Percentiles rank a stretch among this genome's conserved stretches.
Conservation (phyloP, 2,888 invertebrate genomes). For the Cataglyphis cursor region DNA sequence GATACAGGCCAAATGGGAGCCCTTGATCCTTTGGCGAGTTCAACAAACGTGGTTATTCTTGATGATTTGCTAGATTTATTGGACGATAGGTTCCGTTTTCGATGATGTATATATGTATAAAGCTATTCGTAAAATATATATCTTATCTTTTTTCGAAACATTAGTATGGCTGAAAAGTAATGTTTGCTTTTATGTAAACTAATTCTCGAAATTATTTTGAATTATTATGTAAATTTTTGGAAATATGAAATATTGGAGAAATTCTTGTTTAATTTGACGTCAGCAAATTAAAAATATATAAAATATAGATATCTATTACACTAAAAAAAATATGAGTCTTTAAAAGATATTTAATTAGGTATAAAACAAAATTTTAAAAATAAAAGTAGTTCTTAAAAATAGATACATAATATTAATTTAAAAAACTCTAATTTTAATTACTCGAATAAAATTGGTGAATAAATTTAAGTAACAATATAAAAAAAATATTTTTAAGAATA, state of each 20-base stretch:
- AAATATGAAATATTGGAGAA: neutral
- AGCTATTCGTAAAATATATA: slow-evolving; percentile 6
- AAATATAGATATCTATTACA: neutral
- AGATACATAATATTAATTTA: neutral
- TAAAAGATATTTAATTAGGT: neutral
- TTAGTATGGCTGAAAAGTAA: neutral
- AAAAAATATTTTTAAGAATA: neutral
- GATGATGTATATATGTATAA: slow-evolving; percentile 5
- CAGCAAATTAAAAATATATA: neutral
- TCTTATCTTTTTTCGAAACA: slow-evolving; percentile 21
- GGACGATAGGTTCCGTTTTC: slow-evolving; percentile 33
- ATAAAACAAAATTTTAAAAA: neutral
- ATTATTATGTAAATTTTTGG: neutral
- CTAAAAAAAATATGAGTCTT: neutral
- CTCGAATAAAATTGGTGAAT: neutral
- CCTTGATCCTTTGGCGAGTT: slow-evolving; percentile 70
- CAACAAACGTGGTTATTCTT: slow-evolving; percentile 64
- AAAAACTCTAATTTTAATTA: neutral
- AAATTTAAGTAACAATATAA: neutral
- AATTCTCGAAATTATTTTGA: neutral
- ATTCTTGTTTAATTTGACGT: neutral
- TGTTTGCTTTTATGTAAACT: neutral
- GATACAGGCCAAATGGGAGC: slow-evolving; percentile 46
- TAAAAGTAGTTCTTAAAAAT: neutral
- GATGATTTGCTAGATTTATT: slow-evolving; percentile 62